Conservation (phyloP, 2,888 invertebrate species). For the Macrosiphum euphorbiae region DNA sequence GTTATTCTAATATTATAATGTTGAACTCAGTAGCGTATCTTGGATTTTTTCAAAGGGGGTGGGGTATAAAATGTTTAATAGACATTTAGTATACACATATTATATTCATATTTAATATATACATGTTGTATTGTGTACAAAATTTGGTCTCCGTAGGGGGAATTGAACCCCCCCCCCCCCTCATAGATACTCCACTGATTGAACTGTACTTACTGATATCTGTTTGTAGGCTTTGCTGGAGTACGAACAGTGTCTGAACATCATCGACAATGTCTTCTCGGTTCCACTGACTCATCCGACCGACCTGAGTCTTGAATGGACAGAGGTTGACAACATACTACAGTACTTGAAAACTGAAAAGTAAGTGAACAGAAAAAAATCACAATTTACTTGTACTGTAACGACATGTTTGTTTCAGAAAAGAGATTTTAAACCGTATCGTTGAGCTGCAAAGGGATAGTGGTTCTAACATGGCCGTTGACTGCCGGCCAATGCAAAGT, state of each 20-base stretch:
- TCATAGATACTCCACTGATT: too few species aligned
- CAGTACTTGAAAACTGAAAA: conserved; percentile 58
- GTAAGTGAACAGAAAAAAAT: background rate
- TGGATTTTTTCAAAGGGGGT: too few species aligned
- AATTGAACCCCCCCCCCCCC: too few species aligned
- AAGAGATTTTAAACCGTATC: conserved; percentile 53
- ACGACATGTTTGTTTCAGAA: conserved; percentile 25
- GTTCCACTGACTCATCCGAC: conserved; percentile 19
- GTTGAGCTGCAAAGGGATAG: conserved; percentile 48
- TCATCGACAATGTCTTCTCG: conserved; percentile 30
- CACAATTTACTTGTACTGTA: background rate
- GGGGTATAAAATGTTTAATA: too few species aligned
- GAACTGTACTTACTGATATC: background rate
- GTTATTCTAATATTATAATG: too few species aligned
- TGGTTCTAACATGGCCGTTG: conserved; percentile 41
- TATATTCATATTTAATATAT: too few species aligned
- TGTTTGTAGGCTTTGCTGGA: conserved; percentile 39
- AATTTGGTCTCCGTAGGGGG: too few species aligned
- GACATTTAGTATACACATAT: too few species aligned
- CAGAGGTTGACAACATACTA: conserved; percentile 34
- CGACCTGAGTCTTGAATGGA: conserved; percentile 40
- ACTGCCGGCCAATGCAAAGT: conserved; percentile 45
- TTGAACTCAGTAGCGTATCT: too few species aligned
- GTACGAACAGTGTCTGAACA: conserved; percentile 51
- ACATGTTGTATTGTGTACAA: too few species aligned